Base-by-base conservation (phyloP, 2,888 invertebrate genomes). In the Cerastis leucographa region DNA sequence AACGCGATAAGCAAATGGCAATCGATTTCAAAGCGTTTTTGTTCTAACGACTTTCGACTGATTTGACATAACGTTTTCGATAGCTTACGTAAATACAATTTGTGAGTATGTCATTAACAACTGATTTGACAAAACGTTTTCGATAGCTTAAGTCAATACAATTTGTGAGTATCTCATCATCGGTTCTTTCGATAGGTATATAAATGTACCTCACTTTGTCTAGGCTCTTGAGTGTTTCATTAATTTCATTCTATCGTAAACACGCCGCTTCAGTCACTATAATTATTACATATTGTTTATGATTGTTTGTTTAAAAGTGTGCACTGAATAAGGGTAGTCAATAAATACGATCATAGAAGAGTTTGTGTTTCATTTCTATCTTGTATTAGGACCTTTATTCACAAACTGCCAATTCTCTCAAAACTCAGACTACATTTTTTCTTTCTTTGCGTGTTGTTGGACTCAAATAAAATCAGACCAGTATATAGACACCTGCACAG, bases 321-420 rank as follows among this genome's bases (percentile, higher is more conserved):
- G 88, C 90, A 89, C 90, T 84, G 88, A 88, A 84, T 65, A 83
- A 79, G 74, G 85, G 82, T 91, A 90, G 87, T 79, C 89, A 90
- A 90, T 87, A 88, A 90, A 89, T 85, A 87, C 25, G 73, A 85
- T 80, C 65, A 88, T 87, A 87, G 83, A 72, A 82, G 40, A 71
- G 42, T 46, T 49, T 44, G 71, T 64, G 59, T 87, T 87, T 87
- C 73, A 79, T 82, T 86, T 85, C 0, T 62, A 14, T 22, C 35
- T 6, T 29, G 8, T 17, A 25, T 11, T 49, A 40, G 12, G 17
- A 64, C 46, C 46, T 40, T 3, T 40, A 5, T 40, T 35, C 35
- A 35, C 35, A 3, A 35, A 35, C 35, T 35, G 1, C 1, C 35
- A 2, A 3, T 35, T 35, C 35, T 35, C 35, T 35, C 35, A 35